A percentile compares a stretch with the other conserved stretches of the same genome.
Evolutionary conservation across 2,888 invertebrate genomes (phyloP).

Genomic region (Acrobeloides nanus): DNA sequence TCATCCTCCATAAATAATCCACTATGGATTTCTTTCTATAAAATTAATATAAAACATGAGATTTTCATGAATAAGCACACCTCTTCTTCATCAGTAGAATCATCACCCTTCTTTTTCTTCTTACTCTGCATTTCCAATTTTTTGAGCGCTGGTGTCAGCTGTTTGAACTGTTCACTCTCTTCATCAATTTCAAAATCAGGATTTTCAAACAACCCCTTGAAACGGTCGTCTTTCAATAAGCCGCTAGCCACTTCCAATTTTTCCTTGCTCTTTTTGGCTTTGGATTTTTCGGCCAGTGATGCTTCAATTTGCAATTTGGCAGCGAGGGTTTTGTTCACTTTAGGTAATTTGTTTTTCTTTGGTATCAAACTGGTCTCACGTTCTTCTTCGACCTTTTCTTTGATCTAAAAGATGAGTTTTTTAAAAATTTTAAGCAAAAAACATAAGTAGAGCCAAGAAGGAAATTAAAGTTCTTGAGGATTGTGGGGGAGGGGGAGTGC

Average conservation of each 20-base stretch:
- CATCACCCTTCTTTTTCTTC: neutral
- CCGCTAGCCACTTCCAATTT: conserved; percentile 53
- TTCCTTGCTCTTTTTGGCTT: conserved; percentile 8
- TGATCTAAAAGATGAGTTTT: conserved; percentile 62
- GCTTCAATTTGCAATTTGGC: conserved; percentile 30
- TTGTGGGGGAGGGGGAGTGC: no score
- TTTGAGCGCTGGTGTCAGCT: conserved; percentile 19
- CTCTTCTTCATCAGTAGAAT: conserved; percentile 16
- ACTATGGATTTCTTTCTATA: conserved; percentile 10
- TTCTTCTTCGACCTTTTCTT: conserved; percentile 79
- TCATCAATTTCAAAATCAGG: conserved; percentile 84
- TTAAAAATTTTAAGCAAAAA: neutral
- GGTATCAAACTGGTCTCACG: conserved; percentile 65
- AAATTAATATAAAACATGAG: neutral
- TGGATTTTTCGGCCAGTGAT: conserved; percentile 13
- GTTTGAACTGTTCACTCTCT: conserved; percentile 70
- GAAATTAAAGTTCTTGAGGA: no score
- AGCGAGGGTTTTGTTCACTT: conserved; percentile 44
- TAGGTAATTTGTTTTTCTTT: conserved; percentile 57
- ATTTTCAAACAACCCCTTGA: conserved; percentile 81
- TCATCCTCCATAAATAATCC: conserved; percentile 9
- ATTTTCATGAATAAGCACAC: no score
- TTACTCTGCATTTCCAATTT: conserved; percentile 17
- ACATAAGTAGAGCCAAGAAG: neutral
- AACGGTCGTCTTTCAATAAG: conserved; percentile 77